Evolutionary conservation across 2,113 vertebrate species (phyloP).

Genomic region (Oryctolagus cuniculus): mOryCun1.1 NC_091439.1:13029001-13029500

Average conservation of each 20-base stretch:
- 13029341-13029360: conserved; percentile 64
- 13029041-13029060: conserved; percentile 30
- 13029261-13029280: not conserved
- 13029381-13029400: conserved; percentile 5
- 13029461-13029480: conserved; percentile 24
- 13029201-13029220: conserved; percentile 22
- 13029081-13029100: not conserved
- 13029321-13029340: conserved; percentile 50
- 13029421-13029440: not conserved
- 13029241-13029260: conserved; percentile 52
- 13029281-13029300: conserved; percentile 48
- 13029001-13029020: not conserved
- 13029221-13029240: not conserved
- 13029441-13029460: conserved; percentile 37
- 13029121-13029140: not conserved
- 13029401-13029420: not conserved
- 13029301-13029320: conserved; percentile 2
- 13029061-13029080: conserved; percentile 12
- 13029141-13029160: not conserved
- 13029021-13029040: conserved; percentile 29
- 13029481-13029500: conserved; percentile 15
- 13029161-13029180: not conserved
- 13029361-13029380: conserved; percentile 65
- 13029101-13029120: conserved; percentile 61
- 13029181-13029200: conserved; percentile 49